Base-by-base conservation (phyloP, 2,797 vertebrate species). In the Eupleurogrammus muticus region DNA sequence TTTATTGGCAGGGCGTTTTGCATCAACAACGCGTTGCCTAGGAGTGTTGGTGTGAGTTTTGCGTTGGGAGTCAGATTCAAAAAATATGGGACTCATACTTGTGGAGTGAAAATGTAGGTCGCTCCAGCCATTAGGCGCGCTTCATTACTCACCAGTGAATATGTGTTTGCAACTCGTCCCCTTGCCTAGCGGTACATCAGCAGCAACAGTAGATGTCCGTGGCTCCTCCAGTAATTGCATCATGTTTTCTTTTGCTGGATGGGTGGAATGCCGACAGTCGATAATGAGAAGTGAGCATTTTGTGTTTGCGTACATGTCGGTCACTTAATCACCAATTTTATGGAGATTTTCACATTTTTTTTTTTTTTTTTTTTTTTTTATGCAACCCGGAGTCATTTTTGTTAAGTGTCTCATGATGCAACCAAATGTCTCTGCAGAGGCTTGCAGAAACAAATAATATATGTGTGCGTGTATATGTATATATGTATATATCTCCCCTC, bases 71-170 rank as follows among this genome's bases (percentile, higher is more conserved):
- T 72, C 46, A 13, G 47, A 44, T 36, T 68, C 34, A 59, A 17
- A 49, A 28, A 28, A 28, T 9, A 49, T 36, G 28, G 13, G 59
- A 70, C 60, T 51, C 19, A 6, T 34, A 48, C 10, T 34, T 9
- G 52, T 52, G 36, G 56, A 61, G 38, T 70, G 20, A 70, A 79
- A 77, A 73, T 48, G 55, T 36, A 50, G 60, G 7, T n/a, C 50
- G 57, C 42, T 38, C 54, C 49, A 59, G n/a, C 65, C 77, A 73
- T 86, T 83, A 78, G 74, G 9, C 38, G 28, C 16, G 10, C 71
- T 80, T 81, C 80, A 81, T 89, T 84, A 82, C 58, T 76, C 75
- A 38, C 6, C 28, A 28, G 28, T 6, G 28, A 28, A 28, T 28
- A 28, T 61, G 50, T 23, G 59, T 63, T 75, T 23, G 54, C 7